Evolutionary conservation across 2,888 invertebrate species (phyloP), one percentile per base, ranked within the genome.

Genomic region (Papilio demoleus): DNA sequence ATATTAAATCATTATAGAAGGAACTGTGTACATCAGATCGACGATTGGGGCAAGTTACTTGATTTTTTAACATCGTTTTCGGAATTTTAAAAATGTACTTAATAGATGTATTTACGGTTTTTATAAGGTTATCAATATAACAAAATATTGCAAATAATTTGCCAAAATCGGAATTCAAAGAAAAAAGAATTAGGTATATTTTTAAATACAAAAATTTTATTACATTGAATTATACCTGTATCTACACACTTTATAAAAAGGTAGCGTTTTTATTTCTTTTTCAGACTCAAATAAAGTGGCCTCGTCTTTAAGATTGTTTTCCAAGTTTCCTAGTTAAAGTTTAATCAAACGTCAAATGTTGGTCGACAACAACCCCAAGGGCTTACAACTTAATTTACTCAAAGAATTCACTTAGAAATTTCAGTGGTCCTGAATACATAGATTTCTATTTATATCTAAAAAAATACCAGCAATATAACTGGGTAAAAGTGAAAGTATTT

Each of bases 301-400:
- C 63, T 38, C 17, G 38, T 22, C 38, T 27, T 61, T 36, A 60
- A 36, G 66, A 47, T 58, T 66, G 66, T 66, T 66, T 36, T 38
- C 60, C 56, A 65, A 65, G 27, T 65, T 65, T 65, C 58, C 65
- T 60, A 66, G 59, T 66, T 66, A 60, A 66, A 66, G 66, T 66
- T 66, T 66, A 66, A 66, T 66, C 66, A 66, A 60, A 66, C 66
- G 66, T 66, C 66, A 66, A 66, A 66, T 66, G 66, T 66, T 66
- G 59, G 66, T 47, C 59, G 60, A 66, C 60, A 66, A 59, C 66
- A 66, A 47, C 66, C 60, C 66, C 66, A 31, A 66, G 66, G 66
- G 66, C 66, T 59, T 60, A 66, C 66, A 59, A 50, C 60, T 60
- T 66, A 59, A 66, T 66, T 66, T 60, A 66, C 66, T 60, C 66